phyloP scores from a whole-genome alignment of 2,113 vertebrate genomes.

The Tachuris rubrigastra region DNA sequence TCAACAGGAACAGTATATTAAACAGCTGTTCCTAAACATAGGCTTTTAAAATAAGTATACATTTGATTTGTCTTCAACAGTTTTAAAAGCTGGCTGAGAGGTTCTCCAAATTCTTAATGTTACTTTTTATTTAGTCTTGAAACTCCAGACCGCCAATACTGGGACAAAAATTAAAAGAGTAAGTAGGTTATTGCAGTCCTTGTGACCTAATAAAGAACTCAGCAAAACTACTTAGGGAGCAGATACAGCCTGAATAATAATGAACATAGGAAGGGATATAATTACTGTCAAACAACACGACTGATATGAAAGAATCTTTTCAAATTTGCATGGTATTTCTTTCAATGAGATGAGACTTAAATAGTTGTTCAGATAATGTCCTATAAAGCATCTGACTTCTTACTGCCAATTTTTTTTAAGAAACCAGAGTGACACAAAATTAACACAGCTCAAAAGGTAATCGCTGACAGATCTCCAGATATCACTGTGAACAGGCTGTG shows the following conservation, averaged over 20 bases:
- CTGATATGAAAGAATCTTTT: not conserved
- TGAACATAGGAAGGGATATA: not conserved
- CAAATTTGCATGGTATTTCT: not conserved
- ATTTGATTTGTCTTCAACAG: not conserved
- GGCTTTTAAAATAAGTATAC: not conserved
- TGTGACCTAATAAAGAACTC: not conserved
- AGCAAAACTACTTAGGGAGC: not conserved
- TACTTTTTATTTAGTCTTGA: not conserved
- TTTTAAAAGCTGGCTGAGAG: not conserved
- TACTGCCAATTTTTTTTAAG: not conserved
- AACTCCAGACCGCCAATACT: not conserved
- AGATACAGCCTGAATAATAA: not conserved
- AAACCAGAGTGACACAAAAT: not conserved
- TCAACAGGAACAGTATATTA: constrained; percentile 12
- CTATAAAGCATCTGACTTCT: not conserved
- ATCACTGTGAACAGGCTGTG: not conserved
- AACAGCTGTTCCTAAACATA: constrained; percentile 38
- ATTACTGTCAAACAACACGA: not conserved
- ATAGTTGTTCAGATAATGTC: not conserved
- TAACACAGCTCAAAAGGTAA: not conserved
- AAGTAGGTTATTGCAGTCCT: not conserved
- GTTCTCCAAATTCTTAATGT: constrained; percentile 6
- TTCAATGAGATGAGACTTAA: not conserved
- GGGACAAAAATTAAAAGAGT: not conserved
- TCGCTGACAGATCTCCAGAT: not conserved